Evolutionary conservation across 2,113 vertebrate genomes (phyloP).

Genomic region (Hippocampus comes): DNA sequence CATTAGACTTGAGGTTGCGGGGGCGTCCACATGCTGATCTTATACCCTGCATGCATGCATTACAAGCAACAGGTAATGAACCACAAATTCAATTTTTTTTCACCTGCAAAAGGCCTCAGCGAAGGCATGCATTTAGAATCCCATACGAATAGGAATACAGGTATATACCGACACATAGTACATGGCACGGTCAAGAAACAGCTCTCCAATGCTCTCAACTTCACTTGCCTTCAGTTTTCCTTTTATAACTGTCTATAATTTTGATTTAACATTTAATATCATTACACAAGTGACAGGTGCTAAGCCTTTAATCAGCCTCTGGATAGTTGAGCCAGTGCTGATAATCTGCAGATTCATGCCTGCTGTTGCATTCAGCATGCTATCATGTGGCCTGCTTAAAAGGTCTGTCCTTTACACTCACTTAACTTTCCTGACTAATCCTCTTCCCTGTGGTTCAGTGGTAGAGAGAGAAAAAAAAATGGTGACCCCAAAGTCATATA

Average conservation of each 20-base stretch:
- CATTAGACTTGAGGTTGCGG: neutral
- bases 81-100: neutral
- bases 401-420: slow-evolving; percentile 36
- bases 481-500: neutral
- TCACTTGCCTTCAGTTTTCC: slow-evolving; percentile 18
- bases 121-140: neutral
- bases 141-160: neutral
- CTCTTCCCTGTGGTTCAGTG: slow-evolving; percentile 24
- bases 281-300: slow-evolving; percentile 69
- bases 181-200: neutral
- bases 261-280: slow-evolving; percentile 54
- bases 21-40: neutral
- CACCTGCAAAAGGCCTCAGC: neutral
- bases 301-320: slow-evolving; percentile 68
- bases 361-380: slow-evolving; percentile 44
- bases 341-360: slow-evolving; percentile 55
- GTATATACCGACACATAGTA: neutral
- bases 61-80: neutral
- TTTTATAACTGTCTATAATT: slow-evolving; percentile 61
- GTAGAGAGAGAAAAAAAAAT: slow-evolving; percentile 15
- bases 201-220: neutral
- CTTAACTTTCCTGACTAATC: slow-evolving; percentile 34
- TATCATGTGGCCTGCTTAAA: slow-evolving; percentile 36
- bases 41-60: neutral
- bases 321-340: slow-evolving; percentile 44